Percentiles rank a stretch among this genome's conserved stretches.
These are phyloP conservation scores for Talpa occidentalis DNA, from an alignment of 2,113 vertebrate species.

Conservation along the genomic window DNA sequence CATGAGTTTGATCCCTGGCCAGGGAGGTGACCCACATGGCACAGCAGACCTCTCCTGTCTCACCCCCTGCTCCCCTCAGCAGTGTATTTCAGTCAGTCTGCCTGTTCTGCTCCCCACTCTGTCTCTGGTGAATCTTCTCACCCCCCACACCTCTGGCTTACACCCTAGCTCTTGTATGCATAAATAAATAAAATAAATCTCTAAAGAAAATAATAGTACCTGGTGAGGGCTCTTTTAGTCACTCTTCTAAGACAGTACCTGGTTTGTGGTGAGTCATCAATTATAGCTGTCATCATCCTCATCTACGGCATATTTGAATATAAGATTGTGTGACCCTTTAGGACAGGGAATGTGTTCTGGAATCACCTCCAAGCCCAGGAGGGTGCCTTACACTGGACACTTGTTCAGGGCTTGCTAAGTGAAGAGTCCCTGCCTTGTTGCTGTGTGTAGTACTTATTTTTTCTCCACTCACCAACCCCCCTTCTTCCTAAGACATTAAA, in stretches of 20 bases:
- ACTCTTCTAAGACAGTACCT: neutral
- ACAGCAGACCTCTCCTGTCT: too few relatives aligned
- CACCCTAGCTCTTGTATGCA: too few relatives aligned
- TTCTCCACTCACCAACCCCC: rapidly evolving
- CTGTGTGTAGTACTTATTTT: neutral
- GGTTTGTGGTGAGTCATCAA: neutral
- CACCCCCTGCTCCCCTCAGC: too few relatives aligned
- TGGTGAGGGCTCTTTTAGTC: neutral
- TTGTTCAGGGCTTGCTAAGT: rapidly evolving
- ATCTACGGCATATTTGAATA: rapidly evolving
- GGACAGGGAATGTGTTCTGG: neutral
- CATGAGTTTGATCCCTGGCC: too few relatives aligned
- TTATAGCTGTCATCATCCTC: neutral
- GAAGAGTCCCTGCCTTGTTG: neutral
- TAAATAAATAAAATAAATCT: too few relatives aligned
- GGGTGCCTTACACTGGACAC: too few relatives aligned
- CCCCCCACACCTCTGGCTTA: too few relatives aligned
- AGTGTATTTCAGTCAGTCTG: too few relatives aligned
- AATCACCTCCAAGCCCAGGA: rapidly evolving
- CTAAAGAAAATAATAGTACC: neutral
- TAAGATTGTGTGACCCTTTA: neutral
- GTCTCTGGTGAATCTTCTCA: too few relatives aligned
- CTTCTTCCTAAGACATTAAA: constrained; percentile 1
- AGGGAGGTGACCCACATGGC: too few relatives aligned
- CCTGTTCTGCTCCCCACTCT: too few relatives aligned